These are phyloP conservation scores for Pharmacophagus antenor DNA, from an alignment of 2,888 invertebrate genomes.

Conservation along the genomic window DNA sequence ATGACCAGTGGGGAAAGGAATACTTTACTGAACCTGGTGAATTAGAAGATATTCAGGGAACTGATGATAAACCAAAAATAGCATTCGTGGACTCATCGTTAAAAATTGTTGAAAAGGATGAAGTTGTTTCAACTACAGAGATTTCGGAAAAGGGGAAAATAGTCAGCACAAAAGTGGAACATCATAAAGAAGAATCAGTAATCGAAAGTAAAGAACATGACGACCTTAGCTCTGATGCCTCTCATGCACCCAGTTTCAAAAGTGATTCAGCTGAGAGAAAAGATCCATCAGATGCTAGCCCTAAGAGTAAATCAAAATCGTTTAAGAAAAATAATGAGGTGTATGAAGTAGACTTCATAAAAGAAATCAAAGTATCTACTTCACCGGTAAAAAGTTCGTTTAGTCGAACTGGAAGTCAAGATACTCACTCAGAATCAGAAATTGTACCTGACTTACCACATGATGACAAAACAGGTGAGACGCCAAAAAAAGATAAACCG, in stretches of 20 bases:
- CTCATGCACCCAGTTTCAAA: conserved; percentile 70
- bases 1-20: conserved; percentile 79
- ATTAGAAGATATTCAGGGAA: conserved; percentile 70
- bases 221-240: conserved; percentile 72
- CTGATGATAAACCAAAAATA: conserved; percentile 64
- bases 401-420: conserved; percentile 78
- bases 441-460: conserved; percentile 75
- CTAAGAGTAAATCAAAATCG: conserved; percentile 71
- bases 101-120: conserved; percentile 73
- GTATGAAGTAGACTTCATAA: conserved; percentile 77
- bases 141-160: conserved; percentile 73
- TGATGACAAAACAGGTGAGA: conserved; percentile 64
- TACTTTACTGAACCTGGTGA: conserved; percentile 76
- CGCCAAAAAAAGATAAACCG: conserved; percentile 63
- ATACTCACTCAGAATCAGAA: conserved; percentile 80
- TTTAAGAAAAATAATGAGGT: conserved; percentile 75
- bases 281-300: conserved; percentile 67
- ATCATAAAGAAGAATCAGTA: conserved; percentile 72
- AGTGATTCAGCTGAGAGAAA: conserved; percentile 65
- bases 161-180: conserved; percentile 69
- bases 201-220: conserved; percentile 77
- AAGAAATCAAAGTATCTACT: conserved; percentile 77
- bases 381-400: conserved; percentile 75
- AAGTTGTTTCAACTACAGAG: conserved; percentile 67
- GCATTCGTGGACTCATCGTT: conserved; percentile 69